A percentile compares a stretch with the other conserved stretches of the same genome.
Evolutionary conservation across 2,888 invertebrate species (phyloP).

Genomic region (Belgica antarctica): DNA sequence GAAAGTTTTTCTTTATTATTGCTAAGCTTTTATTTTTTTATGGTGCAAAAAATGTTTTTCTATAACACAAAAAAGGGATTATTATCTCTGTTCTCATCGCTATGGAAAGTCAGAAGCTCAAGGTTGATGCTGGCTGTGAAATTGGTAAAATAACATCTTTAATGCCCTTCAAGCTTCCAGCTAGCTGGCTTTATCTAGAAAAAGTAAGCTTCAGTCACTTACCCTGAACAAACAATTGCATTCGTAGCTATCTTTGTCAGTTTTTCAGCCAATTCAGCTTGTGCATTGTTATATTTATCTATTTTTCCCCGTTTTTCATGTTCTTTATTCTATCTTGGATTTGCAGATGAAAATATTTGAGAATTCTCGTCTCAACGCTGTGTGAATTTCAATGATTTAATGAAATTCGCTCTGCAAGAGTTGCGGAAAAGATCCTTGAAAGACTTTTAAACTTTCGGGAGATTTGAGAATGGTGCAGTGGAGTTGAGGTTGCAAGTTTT

Average conservation of each 20-base stretch:
- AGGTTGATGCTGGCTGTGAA: constrained; percentile 18
- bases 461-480: too few species aligned
- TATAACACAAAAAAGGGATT: constrained; percentile 16
- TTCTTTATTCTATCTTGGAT: neutral
- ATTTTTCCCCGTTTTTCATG: neutral
- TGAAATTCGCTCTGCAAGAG: too few species aligned
- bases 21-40: constrained; percentile 10
- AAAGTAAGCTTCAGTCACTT: constrained; percentile 25
- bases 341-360: too few species aligned
- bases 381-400: neutral
- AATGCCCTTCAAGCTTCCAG: constrained; percentile 6
- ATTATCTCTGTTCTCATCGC: constrained; percentile 8
- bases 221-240: constrained; percentile 11
- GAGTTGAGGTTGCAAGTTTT: too few species aligned
- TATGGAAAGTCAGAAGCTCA: constrained; percentile 24
- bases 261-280: constrained; percentile 10
- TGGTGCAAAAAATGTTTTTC: constrained; percentile 8
- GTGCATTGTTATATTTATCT: neutral
- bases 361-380: too few species aligned
- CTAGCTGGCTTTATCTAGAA: constrained; percentile 1
- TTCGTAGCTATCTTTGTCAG: constrained; percentile 1
- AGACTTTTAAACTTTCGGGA: too few species aligned
- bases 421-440: too few species aligned
- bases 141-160: constrained; percentile 24
- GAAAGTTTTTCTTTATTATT: constrained; percentile 20